Conservation (phyloP, 2,888 invertebrate genomes). For the Pinctada fucata region DNA sequence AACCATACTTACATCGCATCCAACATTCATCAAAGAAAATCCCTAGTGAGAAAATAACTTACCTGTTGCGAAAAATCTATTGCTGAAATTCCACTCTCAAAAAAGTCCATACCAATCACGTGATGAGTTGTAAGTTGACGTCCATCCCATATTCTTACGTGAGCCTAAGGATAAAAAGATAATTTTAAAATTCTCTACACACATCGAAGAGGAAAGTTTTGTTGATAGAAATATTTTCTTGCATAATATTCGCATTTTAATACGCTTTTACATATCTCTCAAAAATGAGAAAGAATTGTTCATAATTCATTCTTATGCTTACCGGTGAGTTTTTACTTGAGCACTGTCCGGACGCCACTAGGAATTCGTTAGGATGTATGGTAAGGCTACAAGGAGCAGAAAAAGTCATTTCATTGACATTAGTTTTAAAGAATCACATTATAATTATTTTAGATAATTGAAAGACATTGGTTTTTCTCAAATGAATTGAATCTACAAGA, state of each 20-base stretch:
- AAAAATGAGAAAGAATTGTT: too few species aligned
- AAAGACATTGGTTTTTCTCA: too few species aligned
- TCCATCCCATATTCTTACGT: slow-evolving; percentile 94
- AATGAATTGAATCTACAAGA: too few species aligned
- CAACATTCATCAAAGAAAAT: too few species aligned
- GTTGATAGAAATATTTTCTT: too few species aligned
- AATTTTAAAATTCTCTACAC: neutral
- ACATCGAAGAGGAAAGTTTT: too few species aligned
- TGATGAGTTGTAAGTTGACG: slow-evolving; percentile 91
- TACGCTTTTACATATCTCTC: too few species aligned
- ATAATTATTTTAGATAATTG: too few species aligned
- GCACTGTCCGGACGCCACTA: slow-evolving; percentile 92
- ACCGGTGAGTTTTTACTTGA: slow-evolving; percentile 60
- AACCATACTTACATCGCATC: too few species aligned
- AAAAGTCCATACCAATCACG: slow-evolving; percentile 93
- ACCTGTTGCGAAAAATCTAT: slow-evolving; percentile 83
- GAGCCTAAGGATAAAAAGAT: slow-evolving; percentile 75
- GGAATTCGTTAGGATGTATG: slow-evolving; percentile 90
- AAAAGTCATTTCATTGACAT: too few species aligned
- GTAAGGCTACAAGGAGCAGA: slow-evolving; percentile 83
- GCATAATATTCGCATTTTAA: too few species aligned
- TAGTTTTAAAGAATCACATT: too few species aligned
- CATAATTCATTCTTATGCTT: slow-evolving; percentile 30
- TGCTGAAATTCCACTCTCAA: slow-evolving; percentile 90
- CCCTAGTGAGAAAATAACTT: neutral